Evolutionary conservation across 1,140 invertebrate species (phyloP), one percentile per base, ranked within the genome.

Genomic region (Oncopeltus fasciatus): DNA sequence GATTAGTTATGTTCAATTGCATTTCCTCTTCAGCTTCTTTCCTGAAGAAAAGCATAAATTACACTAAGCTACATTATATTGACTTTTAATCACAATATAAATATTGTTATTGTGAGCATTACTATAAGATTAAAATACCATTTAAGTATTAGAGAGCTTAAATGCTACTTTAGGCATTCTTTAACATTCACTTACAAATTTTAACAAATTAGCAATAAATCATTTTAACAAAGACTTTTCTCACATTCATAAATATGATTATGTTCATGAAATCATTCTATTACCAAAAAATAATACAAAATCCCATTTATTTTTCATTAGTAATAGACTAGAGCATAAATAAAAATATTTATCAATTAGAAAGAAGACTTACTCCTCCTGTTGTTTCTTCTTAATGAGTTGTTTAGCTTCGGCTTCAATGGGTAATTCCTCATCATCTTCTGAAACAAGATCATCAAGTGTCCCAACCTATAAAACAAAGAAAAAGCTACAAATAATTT

Each of bases 391-490:
- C 68, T 85, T 85, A 69, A 83, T 83, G 1, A 95, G 74, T 72
- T 86, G 90, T 64, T 85, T 86, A 61, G 88, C 86, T 64, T 84
- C 81, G 72, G 85, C 90, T 76, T 95, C 92, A 73, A 95, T 90
- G 1, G 91, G 90, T 29, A 92, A 72, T 57, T 76, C 69, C 16
- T 82, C 80, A 67, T 85, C 81, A 70, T 84, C 81, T 63, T 78
- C 74, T 65, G 81, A 78, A 60, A 77, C 76, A 27, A 77, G 75
- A 31, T 70, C 69, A 58, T 79, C 77, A 44, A 79, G 66, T 21
- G 64, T 65, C 38, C 63, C 68, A 20, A 70, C 61, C 21, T 69
- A 38, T 33, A 58, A 53, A 57, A 24, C 20, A 57, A 8, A 57
- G 26, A 26, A 21, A 26, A 57, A 28, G 11, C 9, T 57, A 18